Evolutionary conservation across 2,797 vertebrate genomes (phyloP).

Genomic region (Rhodeus uyekii): DNA sequence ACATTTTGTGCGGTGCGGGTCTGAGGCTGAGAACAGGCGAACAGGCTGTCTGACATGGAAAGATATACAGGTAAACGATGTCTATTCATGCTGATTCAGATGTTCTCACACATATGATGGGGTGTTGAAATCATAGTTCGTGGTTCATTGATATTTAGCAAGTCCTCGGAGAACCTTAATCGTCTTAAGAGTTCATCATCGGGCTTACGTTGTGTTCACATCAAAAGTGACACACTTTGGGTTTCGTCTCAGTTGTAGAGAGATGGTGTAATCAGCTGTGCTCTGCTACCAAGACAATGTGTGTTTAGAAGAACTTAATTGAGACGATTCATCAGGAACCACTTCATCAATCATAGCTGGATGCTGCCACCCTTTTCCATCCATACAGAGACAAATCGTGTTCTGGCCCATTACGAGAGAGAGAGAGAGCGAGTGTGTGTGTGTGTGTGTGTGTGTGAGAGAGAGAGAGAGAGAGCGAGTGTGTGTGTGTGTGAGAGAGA

Average conservation of each 20-base stretch:
- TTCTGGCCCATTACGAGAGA: conserved; percentile 67
- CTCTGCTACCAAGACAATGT: conserved; percentile 62
- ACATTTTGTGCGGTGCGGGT: no score
- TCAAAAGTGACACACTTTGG: not conserved
- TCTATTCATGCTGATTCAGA: no score
- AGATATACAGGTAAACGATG: no score
- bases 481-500: no score
- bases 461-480: not conserved
- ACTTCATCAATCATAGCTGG: conserved; percentile 66
- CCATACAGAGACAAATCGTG: conserved; percentile 57
- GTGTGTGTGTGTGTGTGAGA: no score
- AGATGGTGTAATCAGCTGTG: conserved; percentile 55
- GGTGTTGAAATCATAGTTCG: no score
- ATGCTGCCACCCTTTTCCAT: conserved; percentile 44
- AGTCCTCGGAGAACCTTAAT: no score
- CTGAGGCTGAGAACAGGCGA: no score
- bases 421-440: conserved; percentile 48
- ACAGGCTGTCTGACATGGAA: no score
- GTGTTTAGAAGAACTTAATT: conserved; percentile 67
- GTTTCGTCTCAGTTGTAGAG: conserved; percentile 34
- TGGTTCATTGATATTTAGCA: no score
- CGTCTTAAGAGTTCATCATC: no score
- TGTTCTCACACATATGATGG: no score
- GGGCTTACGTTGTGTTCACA: not conserved
- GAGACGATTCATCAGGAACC: conserved; percentile 59